Evolutionary conservation across 2,797 vertebrate genomes (phyloP).

Genomic region (Neostethus bicornis): DNA sequence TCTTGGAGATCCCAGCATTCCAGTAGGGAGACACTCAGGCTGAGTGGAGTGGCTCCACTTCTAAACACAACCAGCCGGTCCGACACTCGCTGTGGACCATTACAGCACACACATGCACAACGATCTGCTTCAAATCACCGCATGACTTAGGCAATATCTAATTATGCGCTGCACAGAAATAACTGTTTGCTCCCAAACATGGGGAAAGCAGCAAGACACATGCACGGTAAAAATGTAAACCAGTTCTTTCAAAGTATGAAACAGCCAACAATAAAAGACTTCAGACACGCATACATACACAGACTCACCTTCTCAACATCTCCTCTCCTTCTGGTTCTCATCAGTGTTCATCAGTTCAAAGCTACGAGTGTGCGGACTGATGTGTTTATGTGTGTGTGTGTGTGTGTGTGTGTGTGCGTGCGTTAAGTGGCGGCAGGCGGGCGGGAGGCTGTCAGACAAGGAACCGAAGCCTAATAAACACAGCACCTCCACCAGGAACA

Average conservation of each 20-base stretch:
- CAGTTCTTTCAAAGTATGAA: conserved; percentile 46
- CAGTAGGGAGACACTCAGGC: conserved; percentile 82
- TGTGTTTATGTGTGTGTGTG: conserved; percentile 47
- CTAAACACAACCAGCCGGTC: conserved; percentile 80
- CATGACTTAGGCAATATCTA: conserved; percentile 45
- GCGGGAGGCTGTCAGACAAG: conserved; percentile 76
- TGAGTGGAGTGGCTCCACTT: conserved; percentile 80
- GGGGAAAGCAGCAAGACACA: conserved; percentile 7
- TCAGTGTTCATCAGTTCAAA: conserved; percentile 80
- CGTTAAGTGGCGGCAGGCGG: conserved; percentile 79
- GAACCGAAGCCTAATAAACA: conserved; percentile 77
- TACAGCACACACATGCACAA: conserved; percentile 30
- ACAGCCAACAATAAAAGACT: conserved; percentile 36
- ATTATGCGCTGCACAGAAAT: conserved; percentile 39
- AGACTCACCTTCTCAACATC: conserved; percentile 54
- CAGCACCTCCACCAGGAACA: conserved; percentile 72
- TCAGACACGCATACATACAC: conserved; percentile 4
- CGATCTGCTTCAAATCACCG: conserved; percentile 44
- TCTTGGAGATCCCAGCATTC: conserved; percentile 77
- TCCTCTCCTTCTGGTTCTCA: conserved; percentile 74
- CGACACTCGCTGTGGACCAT: conserved; percentile 65
- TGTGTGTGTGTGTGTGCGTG: conserved; percentile 49
- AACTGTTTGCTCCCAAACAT: conserved; percentile 27
- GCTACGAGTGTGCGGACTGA: conserved; percentile 54
- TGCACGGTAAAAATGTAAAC: conserved; percentile 38